A percentile compares a stretch with the other conserved stretches of the same genome.
Conservation (phyloP, 2,888 invertebrate species). For the Lutraria lutraria region DNA sequence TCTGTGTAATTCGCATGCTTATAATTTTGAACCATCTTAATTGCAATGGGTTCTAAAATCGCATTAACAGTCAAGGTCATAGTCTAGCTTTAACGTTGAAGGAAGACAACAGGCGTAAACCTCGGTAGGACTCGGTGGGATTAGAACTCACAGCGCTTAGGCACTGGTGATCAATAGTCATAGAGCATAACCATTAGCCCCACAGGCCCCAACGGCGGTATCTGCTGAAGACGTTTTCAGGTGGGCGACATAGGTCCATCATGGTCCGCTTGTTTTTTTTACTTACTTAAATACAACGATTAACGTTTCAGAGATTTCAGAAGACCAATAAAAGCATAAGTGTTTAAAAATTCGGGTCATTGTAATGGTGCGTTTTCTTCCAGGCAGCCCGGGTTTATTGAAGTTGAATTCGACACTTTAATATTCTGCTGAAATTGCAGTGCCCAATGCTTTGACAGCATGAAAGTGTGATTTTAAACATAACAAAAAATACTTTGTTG, state of each 20-base stretch:
- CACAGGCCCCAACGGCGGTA: too few relatives aligned
- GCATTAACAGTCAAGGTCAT: too few relatives aligned
- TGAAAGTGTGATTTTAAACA: not conserved
- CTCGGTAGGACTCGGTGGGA: too few relatives aligned
- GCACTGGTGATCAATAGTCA: too few relatives aligned
- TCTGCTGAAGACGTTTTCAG: not conserved
- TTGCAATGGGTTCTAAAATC: too few relatives aligned
- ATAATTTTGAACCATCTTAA: too few relatives aligned
- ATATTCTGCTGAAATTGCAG: not conserved
- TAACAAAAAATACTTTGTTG: too few relatives aligned
- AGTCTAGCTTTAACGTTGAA: too few relatives aligned
- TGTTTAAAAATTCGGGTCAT: slow-evolving; percentile 24
- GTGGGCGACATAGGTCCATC: not conserved
- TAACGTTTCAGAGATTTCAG: slow-evolving; percentile 24
- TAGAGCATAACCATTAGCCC: too few relatives aligned
- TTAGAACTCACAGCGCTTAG: too few relatives aligned
- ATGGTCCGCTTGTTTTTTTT: not conserved
- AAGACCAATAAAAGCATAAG: slow-evolving; percentile 28
- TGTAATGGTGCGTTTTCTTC: slow-evolving; percentile 12
- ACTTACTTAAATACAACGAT: not conserved
- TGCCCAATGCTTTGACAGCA: not conserved
- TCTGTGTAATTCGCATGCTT: too few relatives aligned
- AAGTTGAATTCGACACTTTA: not conserved
- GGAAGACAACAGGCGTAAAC: too few relatives aligned
- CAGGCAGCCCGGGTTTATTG: not conserved